Evolutionary conservation across 2,888 invertebrate species (phyloP).

Genomic region (Meteorus colon): DNA sequence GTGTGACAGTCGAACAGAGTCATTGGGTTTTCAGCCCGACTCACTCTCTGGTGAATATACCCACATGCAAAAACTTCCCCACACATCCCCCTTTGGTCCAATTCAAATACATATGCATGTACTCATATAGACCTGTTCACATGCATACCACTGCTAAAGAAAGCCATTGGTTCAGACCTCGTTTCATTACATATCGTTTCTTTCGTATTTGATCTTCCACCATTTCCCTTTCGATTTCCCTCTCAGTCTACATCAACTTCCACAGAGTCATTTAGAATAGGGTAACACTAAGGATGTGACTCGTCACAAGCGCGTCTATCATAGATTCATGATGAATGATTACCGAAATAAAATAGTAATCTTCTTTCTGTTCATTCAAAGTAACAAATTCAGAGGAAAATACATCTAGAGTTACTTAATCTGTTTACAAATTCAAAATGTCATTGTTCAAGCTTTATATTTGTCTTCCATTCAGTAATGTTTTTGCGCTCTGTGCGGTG

Average conservation of each 20-base stretch:
- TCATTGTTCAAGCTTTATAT: slow-evolving; percentile 23
- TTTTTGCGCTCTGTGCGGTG: too few relatives aligned
- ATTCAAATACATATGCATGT: neutral
- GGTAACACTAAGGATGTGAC: slow-evolving; percentile 35
- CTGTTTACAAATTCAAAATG: neutral
- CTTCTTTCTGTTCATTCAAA: neutral
- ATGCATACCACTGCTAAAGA: neutral
- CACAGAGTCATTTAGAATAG: slow-evolving; percentile 45
- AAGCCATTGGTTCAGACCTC: neutral
- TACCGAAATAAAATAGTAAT: slow-evolving; percentile 40
- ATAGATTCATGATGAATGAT: slow-evolving; percentile 49
- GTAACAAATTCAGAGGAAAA: neutral
- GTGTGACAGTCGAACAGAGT: slow-evolving; percentile 62
- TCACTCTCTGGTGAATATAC: neutral
- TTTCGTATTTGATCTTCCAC: neutral
- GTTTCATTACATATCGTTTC: neutral
- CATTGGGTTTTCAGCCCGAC: slow-evolving; percentile 28
- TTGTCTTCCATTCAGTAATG: neutral
- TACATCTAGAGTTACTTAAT: neutral
- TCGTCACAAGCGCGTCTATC: slow-evolving; percentile 49
- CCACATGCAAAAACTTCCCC: neutral
- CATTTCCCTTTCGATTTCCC: neutral
- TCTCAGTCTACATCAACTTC: neutral
- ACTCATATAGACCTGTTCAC: neutral
- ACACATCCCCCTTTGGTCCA: slow-evolving; percentile 16